Base-by-base conservation (phyloP, 2,888 invertebrate genomes). In the Spodoptera picta region DNA sequence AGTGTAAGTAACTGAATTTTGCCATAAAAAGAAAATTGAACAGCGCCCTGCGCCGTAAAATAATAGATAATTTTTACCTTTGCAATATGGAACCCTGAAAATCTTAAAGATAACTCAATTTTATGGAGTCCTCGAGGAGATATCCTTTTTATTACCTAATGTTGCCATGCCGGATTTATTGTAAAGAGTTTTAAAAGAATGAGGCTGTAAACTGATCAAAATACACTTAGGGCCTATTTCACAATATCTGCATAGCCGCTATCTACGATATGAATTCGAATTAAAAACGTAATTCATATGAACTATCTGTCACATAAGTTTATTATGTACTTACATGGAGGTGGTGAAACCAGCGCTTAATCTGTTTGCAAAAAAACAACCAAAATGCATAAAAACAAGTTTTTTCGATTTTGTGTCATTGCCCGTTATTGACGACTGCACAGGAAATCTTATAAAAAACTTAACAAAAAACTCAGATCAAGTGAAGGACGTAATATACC, bases 61-160 rank as follows among this genome's bases (percentile, higher is more conserved):
- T 19, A 19, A 19, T 19, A 19, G 6, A 36, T 74, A 31, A 62
- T 67, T 71, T 61, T 52, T 41, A 64, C 64, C 59, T 70, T 53
- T 55, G 46, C 50, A 5, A 41, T 47, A 55, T 55, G 54, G 64
- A 54, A 59, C 45, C 57, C 51, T 69, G 58, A 69, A 61, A 69
- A 53, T 57, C 49, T 47, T 47, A 41, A 60, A 60, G 51, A 65
- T 59, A 51, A 59, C 44, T 59, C 45, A 45, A 12, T 69, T 73
- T 71, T 74, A 70, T 64, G 44, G 52, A 70, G 58, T 60, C 43
- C 14, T 49, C 50, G 31, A 31, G 24, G 50, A 43, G 54, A 54
- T 64, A 60, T 55, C 60, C 7, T 47, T 64, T 74, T 71, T 74
- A 74, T 74, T 61, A 55, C 46, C n/a, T 47, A 47, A 60, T 54